Evolutionary conservation across 2,113 vertebrate genomes (phyloP), one percentile per base, ranked within the genome.

Genomic region (Ptyas mucosa): DNA sequence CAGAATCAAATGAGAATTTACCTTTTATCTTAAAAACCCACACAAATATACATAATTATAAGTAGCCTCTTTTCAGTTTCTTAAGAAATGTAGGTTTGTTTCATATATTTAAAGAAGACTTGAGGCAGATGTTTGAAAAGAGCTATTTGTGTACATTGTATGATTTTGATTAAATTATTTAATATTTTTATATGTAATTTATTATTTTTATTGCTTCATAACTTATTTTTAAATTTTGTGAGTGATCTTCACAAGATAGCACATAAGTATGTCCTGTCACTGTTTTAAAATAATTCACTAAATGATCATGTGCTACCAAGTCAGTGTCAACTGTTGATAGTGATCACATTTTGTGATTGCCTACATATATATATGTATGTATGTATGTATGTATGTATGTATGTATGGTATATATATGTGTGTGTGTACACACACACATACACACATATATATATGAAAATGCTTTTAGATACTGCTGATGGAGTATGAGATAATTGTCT

Each of bases 301-400:
- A 64, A 26, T 26, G 24, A 61, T 64, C n/a, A 64, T 64, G 61
- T 64, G 61, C 26, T 26, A 29, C n/a, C 58, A 61, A 61, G 58
- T 61, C 26, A 64, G 26, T 64, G 61, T 64, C 26, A 29, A 64
- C 29, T n/a, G 11, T 69, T 69, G 64, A n/a, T 69, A n/a, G 64
- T 69, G 29, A 69, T n/a, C 29, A 69, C 91, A 58, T 4, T 89
- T 54, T 92, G 81, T 89, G 93, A 88, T 26, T 95, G 26, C 39
- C 90, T 92, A 49, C n/a, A n/a, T n/a, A n/a, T n/a, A n/a, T n/a
- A n/a, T n/a, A n/a, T n/a, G n/a, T n/a, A n/a, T n/a, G n/a, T n/a
- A n/a, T n/a, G n/a, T n/a, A n/a, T n/a, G n/a, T n/a, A n/a, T n/a
- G n/a, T n/a, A n/a, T n/a, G n/a, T n/a, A n/a, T n/a, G n/a, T n/a